phyloP scores from a whole-genome alignment of 2,113 vertebrate genomes.

The Cyanoderma ruficeps region DNA sequence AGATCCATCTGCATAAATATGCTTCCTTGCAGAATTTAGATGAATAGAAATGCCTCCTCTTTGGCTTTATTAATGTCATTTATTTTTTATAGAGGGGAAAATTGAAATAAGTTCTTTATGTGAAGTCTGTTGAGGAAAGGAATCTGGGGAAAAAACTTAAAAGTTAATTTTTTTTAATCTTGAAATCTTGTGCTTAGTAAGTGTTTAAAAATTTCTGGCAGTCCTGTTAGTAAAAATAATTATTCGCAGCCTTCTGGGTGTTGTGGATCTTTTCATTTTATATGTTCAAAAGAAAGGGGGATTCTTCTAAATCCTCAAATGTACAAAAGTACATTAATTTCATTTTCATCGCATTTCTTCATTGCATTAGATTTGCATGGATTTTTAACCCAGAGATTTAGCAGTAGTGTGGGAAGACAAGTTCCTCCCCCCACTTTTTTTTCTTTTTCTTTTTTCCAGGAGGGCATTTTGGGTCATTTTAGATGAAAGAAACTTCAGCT shows the following conservation, averaged over 20 bases:
- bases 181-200: constrained; percentile 68
- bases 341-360: constrained; percentile 57
- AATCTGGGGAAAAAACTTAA: constrained; percentile 62
- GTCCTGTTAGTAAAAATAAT: constrained; percentile 70
- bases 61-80: constrained; percentile 62
- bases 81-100: constrained; percentile 65
- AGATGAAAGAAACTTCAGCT: constrained; percentile 33
- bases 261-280: constrained; percentile 69
- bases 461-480: constrained; percentile 50
- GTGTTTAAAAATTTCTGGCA: constrained; percentile 71
- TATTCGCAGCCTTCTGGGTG: constrained; percentile 71
- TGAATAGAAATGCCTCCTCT: constrained; percentile 50
- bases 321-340: constrained; percentile 64
- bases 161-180: constrained; percentile 59
- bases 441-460: not conserved
- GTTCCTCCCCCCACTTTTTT: not conserved
- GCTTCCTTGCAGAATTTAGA: constrained; percentile 31
- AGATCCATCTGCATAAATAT: constrained; percentile 35
- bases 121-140: constrained; percentile 56
- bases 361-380: constrained; percentile 57
- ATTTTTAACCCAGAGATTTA: constrained; percentile 48
- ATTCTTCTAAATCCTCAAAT: constrained; percentile 65
- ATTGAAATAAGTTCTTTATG: constrained; percentile 63
- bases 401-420: constrained; percentile 1
- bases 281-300: constrained; percentile 70